Conservation (phyloP, 2,888 invertebrate genomes). For the Sceliomorpha sp. region DNA sequence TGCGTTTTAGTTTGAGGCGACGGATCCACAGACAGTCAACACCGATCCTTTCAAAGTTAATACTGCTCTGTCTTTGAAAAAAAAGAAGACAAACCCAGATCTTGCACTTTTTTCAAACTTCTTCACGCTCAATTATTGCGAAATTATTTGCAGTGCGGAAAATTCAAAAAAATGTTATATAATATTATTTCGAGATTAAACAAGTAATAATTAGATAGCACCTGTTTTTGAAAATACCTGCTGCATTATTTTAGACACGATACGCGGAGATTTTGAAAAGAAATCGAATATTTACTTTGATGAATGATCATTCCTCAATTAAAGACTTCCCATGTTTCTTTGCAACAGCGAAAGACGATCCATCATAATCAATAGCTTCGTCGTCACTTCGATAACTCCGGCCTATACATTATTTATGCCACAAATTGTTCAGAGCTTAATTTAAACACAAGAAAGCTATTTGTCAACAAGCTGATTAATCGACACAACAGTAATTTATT, state of each 20-base stretch:
- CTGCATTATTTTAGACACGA: too few species aligned
- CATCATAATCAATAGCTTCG: constrained; percentile 48
- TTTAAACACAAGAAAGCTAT: constrained; percentile 44
- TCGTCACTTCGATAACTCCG: constrained; percentile 48
- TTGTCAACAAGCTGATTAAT: constrained; percentile 45
- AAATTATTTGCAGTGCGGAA: too few species aligned
- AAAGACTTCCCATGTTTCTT: constrained; percentile 30
- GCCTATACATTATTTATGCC: constrained; percentile 42
- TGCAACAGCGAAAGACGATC: constrained; percentile 33
- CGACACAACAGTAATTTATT: constrained; percentile 4
- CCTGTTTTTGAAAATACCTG: too few species aligned
- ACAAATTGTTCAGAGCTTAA: constrained; percentile 28
- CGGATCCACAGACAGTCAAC: constrained; percentile 8
- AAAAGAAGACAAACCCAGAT: neutral
- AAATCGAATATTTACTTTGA: constrained; percentile 29
- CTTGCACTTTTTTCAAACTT: constrained; percentile 10
- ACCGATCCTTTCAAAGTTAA: neutral
- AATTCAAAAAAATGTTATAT: too few species aligned
- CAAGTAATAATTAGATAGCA: too few species aligned
- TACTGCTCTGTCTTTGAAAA: neutral
- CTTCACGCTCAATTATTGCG: too few species aligned
- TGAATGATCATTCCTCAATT: constrained; percentile 45
- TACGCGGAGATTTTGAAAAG: neutral
- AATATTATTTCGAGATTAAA: too few species aligned
- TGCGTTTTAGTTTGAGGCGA: constrained; percentile 6